These are phyloP conservation scores for Nephrotoma appendiculata DNA, from an alignment of 2,888 invertebrate species.

Conservation along the genomic window DNA sequence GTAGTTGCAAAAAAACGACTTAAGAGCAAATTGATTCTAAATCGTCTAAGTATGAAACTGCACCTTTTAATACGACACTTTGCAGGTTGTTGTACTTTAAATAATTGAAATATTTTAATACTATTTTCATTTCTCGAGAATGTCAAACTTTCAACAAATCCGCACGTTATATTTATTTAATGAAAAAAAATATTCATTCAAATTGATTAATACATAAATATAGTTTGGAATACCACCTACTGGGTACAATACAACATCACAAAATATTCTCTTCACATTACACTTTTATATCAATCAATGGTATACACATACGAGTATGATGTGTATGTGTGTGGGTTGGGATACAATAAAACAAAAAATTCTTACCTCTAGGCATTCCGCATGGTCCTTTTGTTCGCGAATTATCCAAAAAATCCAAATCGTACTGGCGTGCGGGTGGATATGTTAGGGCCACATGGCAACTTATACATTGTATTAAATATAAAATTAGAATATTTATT, in stretches of 20 bases:
- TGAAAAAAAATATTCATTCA: neutral
- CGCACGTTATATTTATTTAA: neutral
- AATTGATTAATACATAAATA: neutral
- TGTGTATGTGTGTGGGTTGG: neutral
- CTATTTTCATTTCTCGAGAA: neutral
- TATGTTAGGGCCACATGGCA: constrained; percentile 77
- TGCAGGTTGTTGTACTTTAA: neutral
- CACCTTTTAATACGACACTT: too few species aligned
- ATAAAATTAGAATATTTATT: constrained; percentile 2
- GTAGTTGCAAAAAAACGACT: too few species aligned
- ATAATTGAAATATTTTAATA: neutral
- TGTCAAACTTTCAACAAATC: neutral
- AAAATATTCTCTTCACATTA: neutral
- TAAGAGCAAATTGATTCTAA: too few species aligned
- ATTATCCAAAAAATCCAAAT: constrained; percentile 86
- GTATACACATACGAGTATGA: neutral
- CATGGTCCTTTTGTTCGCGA: constrained; percentile 81
- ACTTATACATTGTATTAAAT: constrained; percentile 6
- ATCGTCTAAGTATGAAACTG: too few species aligned
- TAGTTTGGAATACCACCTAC: neutral
- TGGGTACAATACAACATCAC: neutral
- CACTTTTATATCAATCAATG: neutral
- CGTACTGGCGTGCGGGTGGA: constrained; percentile 77
- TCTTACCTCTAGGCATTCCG: constrained; percentile 87
- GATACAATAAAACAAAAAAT: neutral